These are phyloP conservation scores for Andrena hattorfiana DNA, from an alignment of 2,888 invertebrate genomes.

Conservation along the genomic window DNA sequence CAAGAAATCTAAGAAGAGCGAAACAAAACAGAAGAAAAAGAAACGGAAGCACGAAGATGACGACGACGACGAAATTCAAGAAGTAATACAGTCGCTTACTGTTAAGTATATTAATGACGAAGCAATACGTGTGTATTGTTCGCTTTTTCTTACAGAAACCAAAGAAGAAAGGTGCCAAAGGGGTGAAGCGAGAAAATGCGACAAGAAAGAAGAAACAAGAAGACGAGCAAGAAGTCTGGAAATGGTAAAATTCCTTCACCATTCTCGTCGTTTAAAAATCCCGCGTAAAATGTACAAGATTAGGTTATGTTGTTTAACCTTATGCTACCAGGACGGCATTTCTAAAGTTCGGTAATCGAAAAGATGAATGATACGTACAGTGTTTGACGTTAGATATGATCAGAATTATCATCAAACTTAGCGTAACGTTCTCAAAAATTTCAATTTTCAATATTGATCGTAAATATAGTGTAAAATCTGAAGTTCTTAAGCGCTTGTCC, in stretches of 20 bases:
- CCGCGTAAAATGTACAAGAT: neutral
- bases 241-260: slow-evolving; percentile 89
- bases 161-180: slow-evolving; percentile 79
- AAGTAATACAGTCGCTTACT: slow-evolving; percentile 68
- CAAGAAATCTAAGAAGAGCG: slow-evolving; percentile 89
- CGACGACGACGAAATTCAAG: slow-evolving; percentile 79
- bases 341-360: neutral
- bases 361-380: neutral
- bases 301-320: slow-evolving; percentile 33
- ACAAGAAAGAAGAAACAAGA: slow-evolving; percentile 92
- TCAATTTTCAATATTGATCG: neutral
- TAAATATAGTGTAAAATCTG: neutral
- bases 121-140: neutral
- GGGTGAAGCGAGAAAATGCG: slow-evolving; percentile 81
- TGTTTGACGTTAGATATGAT: slow-evolving; percentile 12
- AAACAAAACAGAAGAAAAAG: slow-evolving; percentile 88
- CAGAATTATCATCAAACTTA: neutral
- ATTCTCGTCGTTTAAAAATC: slow-evolving; percentile 3
- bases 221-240: slow-evolving; percentile 94
- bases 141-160: slow-evolving; percentile 68
- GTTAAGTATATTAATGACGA: too few species aligned
- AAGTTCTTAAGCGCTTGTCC: neutral
- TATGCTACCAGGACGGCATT: too few species aligned
- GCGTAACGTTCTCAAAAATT: neutral
- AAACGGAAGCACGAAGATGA: slow-evolving; percentile 82